phyloP scores from a whole-genome alignment of 1,140 invertebrate genomes.

The Brachionus paranguensis region DNA sequence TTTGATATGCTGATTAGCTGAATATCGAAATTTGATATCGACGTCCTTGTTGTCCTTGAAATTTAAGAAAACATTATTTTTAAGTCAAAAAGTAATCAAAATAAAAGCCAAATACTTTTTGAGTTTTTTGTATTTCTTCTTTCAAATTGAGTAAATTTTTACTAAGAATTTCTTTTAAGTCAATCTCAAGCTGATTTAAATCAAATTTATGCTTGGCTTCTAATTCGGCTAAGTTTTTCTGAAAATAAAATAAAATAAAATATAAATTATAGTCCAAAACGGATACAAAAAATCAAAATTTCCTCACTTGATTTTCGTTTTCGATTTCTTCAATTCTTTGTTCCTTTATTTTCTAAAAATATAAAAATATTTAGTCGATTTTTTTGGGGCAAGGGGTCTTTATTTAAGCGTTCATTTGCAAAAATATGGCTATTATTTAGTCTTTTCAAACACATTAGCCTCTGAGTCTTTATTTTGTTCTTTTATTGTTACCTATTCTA shows the following conservation, averaged over 20 bases:
- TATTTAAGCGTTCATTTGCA: neutral
- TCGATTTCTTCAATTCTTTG: neutral
- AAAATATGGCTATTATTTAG: neutral
- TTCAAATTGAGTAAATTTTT: neutral
- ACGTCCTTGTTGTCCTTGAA: neutral
- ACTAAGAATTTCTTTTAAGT: neutral
- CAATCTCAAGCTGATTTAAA: neutral
- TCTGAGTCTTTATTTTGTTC: neutral
- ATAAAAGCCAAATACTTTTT: neutral
- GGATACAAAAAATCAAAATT: neutral
- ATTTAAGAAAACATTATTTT: neutral
- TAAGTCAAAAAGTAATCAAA: neutral
- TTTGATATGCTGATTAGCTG: neutral
- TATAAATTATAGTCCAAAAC: neutral
- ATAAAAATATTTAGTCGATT: neutral
- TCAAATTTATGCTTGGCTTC: constrained; percentile 5
- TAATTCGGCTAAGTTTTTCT: neutral
- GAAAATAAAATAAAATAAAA: neutral
- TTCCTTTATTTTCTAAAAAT: neutral
- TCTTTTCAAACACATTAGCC: neutral
- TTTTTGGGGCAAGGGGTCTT: neutral
- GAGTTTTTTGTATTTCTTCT: constrained; percentile 8
- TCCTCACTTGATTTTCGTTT: neutral
- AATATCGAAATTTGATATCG: constrained; percentile 2
- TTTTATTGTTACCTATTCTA: neutral